Percentiles rank a stretch among this genome's conserved stretches.
Evolutionary conservation across 2,888 invertebrate species (phyloP).

Genomic region (Cactoblastis cactorum): DNA sequence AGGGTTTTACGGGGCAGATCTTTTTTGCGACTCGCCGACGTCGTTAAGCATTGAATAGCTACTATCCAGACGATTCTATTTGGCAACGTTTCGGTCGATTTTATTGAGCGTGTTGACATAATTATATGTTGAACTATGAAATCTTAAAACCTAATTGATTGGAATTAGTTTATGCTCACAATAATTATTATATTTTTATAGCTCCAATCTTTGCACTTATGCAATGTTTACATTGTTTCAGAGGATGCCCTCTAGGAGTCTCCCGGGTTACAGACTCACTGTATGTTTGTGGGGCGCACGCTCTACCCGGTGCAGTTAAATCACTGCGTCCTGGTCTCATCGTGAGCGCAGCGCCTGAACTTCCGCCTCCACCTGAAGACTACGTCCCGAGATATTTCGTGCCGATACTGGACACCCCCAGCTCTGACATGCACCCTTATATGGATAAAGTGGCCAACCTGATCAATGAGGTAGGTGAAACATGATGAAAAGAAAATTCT

Average conservation of each 20-base stretch:
- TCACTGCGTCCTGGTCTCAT: conserved; percentile 86
- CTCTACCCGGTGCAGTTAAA: conserved; percentile 83
- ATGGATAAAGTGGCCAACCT: conserved; percentile 89
- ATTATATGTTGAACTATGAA: too few relatives aligned
- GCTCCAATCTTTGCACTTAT: too few relatives aligned
- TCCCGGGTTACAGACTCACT: conserved; percentile 86
- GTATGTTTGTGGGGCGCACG: conserved; percentile 89
- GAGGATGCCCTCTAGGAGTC: conserved; percentile 79
- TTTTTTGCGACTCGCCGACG: neutral
- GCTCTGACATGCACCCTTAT: conserved; percentile 84
- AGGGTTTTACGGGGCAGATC: neutral
- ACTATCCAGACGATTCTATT: neutral
- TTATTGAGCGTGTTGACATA: neutral
- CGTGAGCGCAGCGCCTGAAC: conserved; percentile 90
- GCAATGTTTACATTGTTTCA: conserved; percentile 27
- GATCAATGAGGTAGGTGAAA: conserved; percentile 82
- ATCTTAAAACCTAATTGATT: too few relatives aligned
- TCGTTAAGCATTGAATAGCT: neutral
- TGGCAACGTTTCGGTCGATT: neutral
- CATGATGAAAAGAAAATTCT: too few relatives aligned
- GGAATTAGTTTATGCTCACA: too few relatives aligned
- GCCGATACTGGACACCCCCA: conserved; percentile 85
- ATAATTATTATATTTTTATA: too few relatives aligned
- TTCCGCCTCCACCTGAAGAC: conserved; percentile 83
- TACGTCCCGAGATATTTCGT: conserved; percentile 84